phyloP scores from a whole-genome alignment of 2,113 vertebrate species.

The human (Homo sapiens) region DNA sequence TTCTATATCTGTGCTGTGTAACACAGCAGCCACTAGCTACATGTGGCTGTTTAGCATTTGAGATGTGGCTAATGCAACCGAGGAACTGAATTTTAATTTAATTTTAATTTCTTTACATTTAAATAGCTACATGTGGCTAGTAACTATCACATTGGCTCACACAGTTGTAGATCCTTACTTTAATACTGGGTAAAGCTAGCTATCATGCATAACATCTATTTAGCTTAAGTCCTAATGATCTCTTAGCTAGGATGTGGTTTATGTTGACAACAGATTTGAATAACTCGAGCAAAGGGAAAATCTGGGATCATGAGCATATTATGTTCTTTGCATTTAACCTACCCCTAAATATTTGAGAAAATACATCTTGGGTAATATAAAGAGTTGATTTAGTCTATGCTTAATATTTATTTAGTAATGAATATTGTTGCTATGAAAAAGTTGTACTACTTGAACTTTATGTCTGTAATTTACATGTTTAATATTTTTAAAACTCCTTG shows the following conservation, averaged over 20 bases:
- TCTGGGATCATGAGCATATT: not conserved
- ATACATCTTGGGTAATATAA: not conserved
- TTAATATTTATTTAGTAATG: not conserved
- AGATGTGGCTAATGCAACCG: not conserved
- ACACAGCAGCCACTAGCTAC: not conserved
- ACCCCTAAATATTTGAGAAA: constrained; percentile 29
- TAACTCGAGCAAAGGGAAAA: not conserved
- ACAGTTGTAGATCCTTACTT: not conserved
- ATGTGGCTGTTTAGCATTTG: not conserved
- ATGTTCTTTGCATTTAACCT: not conserved
- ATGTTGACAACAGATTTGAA: not conserved
- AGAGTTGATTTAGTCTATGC: not conserved
- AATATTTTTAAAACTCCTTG: not conserved
- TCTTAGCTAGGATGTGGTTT: not conserved
- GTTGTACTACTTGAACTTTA: not conserved
- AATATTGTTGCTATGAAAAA: not conserved
- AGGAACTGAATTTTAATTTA: not conserved
- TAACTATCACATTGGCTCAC: not conserved
- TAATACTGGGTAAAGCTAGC: not conserved
- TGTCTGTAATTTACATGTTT: not conserved
- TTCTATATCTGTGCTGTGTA: not conserved
- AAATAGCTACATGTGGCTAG: not conserved
- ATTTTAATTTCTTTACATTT: constrained; percentile 16
- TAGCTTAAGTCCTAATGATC: not conserved
- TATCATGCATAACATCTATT: not conserved